Conservation (phyloP, 23 tunicate genomes). For the Trididemnum clinides region DNA sequence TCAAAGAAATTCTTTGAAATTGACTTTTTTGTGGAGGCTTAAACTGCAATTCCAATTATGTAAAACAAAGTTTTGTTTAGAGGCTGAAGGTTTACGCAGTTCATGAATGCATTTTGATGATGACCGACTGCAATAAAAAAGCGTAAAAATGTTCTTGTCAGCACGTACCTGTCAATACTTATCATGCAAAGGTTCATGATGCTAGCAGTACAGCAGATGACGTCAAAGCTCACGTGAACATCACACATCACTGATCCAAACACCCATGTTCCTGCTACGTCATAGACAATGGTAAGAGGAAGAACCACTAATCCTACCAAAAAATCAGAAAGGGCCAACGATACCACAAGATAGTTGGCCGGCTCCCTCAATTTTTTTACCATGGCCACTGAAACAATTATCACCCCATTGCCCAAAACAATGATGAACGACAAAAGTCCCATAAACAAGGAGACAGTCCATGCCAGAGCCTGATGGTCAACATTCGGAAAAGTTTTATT, state of each 20-base stretch:
- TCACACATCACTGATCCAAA: constrained; percentile 59
- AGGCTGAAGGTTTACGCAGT: too few relatives aligned
- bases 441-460: constrained; percentile 31
- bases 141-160: too few relatives aligned
- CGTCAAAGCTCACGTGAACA: constrained; percentile 77
- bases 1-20: too few relatives aligned
- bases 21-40: too few relatives aligned
- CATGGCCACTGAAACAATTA: constrained; percentile 60
- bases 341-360: constrained; percentile 74
- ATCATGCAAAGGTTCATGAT: constrained; percentile 82
- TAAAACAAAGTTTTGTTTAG: too few relatives aligned
- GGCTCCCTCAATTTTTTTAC: constrained; percentile 74
- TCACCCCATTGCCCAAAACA: constrained; percentile 72
- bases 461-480: background rate
- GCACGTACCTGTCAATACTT: constrained; percentile 85
- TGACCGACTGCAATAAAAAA: too few relatives aligned
- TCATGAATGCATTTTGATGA: too few relatives aligned
- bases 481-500: too few relatives aligned
- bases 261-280: constrained; percentile 62
- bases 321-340: constrained; percentile 76
- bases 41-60: too few relatives aligned
- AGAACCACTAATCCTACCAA: constrained; percentile 69
- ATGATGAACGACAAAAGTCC: constrained; percentile 50
- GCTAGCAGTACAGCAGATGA: constrained; percentile 74
- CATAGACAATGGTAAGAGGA: constrained; percentile 65